These are phyloP conservation scores for Ips nitidus DNA, from an alignment of 1,140 invertebrate species.

Conservation along the genomic window DNA sequence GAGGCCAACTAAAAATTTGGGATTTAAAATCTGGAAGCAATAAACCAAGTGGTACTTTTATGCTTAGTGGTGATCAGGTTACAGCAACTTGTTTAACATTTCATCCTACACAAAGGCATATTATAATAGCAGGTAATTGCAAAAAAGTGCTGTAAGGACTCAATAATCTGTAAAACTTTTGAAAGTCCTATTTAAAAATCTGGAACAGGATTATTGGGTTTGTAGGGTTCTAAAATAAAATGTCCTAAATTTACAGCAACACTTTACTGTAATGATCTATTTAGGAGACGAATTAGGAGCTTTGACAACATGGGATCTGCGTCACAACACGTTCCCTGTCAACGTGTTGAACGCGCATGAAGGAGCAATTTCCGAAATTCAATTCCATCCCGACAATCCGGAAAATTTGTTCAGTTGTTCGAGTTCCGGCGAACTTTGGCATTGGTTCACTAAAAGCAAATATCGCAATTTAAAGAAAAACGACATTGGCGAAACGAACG, in stretches of 20 bases:
- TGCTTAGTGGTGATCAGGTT: constrained; percentile 66
- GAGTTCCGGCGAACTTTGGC: constrained; percentile 78
- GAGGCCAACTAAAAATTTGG: constrained; percentile 86
- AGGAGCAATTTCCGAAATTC: constrained; percentile 75
- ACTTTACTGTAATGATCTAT: too few relatives aligned
- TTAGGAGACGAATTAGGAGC: constrained; percentile 52
- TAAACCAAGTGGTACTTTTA: constrained; percentile 63
- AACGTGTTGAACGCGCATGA: constrained; percentile 78
- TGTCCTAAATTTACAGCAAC: too few relatives aligned
- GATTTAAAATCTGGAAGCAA: constrained; percentile 68
- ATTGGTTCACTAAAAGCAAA: constrained; percentile 64
- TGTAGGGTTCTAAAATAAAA: too few relatives aligned
- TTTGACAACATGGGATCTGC: constrained; percentile 85
- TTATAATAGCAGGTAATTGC: constrained; percentile 74
- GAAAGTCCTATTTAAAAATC: not conserved
- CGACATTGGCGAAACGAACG: constrained; percentile 55
- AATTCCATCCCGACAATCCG: constrained; percentile 80
- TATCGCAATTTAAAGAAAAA: constrained; percentile 29
- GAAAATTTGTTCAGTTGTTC: constrained; percentile 82
- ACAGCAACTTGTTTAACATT: constrained; percentile 72
- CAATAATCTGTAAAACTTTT: constrained; percentile 63
- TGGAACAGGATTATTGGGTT: too few relatives aligned
- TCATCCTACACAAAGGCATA: constrained; percentile 84
- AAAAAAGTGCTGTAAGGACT: too few relatives aligned
- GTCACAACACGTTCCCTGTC: constrained; percentile 77